Percentiles rank a stretch among this genome's conserved stretches.
Evolutionary conservation across 2,888 invertebrate species (phyloP).

Genomic region (Minunthozetes semirufus): DNA sequence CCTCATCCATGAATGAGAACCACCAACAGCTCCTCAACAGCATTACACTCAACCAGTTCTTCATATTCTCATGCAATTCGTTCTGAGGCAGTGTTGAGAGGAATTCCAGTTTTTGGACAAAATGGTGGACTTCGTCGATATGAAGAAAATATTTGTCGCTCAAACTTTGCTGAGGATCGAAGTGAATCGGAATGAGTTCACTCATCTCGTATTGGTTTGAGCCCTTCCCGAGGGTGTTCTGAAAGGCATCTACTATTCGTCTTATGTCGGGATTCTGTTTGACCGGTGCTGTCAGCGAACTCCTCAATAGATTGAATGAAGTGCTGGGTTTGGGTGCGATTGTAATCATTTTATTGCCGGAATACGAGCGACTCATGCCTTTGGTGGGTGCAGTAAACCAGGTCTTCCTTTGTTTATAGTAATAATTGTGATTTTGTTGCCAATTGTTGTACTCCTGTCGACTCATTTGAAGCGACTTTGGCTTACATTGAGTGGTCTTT

Average conservation of each 20-base stretch:
- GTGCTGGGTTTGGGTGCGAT: too few relatives aligned
- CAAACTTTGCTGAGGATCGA: not conserved
- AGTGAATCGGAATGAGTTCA: not conserved
- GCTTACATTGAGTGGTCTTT: too few relatives aligned
- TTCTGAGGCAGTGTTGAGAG: not conserved
- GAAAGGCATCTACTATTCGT: not conserved
- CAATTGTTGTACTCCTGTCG: not conserved
- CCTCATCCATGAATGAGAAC: not conserved
- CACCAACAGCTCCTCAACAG: conserved; percentile 6
- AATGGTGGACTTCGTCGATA: not conserved
- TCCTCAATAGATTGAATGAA: not conserved
- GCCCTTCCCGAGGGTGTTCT: not conserved
- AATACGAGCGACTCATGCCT: too few relatives aligned
- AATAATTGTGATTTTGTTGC: not conserved
- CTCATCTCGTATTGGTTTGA: not conserved
- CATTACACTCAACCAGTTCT: not conserved
- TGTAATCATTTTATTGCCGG: too few relatives aligned
- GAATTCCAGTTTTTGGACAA: not conserved
- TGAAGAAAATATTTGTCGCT: not conserved
- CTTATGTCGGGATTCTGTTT: not conserved
- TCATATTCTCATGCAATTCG: not conserved
- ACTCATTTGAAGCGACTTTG: too few relatives aligned
- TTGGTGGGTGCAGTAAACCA: too few relatives aligned
- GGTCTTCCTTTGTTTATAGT: too few relatives aligned
- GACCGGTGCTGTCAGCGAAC: not conserved